Conservation (phyloP, 2,113 vertebrate species). For the Sinocyclocheilus maitianheensis region DNA sequence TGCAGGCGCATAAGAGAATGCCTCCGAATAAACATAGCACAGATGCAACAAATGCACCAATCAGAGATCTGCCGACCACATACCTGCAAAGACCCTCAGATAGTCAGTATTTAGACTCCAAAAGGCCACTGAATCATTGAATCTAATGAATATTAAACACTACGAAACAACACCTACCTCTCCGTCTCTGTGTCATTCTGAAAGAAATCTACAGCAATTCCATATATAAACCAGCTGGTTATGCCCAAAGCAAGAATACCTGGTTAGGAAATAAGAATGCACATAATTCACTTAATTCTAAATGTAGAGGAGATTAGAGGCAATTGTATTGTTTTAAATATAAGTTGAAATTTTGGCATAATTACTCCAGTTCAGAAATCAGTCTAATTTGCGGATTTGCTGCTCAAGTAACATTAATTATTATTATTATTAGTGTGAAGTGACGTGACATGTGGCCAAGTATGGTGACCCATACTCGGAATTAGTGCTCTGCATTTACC, state of each 20-base stretch:
- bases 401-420: too few relatives aligned
- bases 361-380: background rate
- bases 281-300: background rate
- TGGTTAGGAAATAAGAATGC: constrained; percentile 53
- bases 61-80: constrained; percentile 89
- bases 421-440: too few relatives aligned
- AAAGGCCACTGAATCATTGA: background rate
- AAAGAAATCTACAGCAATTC: constrained; percentile 64
- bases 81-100: constrained; percentile 67
- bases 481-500: too few relatives aligned
- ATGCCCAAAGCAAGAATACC: constrained; percentile 82
- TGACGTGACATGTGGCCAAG: too few relatives aligned
- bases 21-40: constrained; percentile 83
- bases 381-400: background rate
- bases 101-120: background rate
- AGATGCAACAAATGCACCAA: constrained; percentile 85
- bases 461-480: too few relatives aligned
- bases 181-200: fast-evolving
- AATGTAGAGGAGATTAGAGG: background rate
- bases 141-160: background rate
- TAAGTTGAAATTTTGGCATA: background rate
- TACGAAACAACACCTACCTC: background rate
- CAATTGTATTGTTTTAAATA: background rate
- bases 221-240: constrained; percentile 86
- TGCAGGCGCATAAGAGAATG: constrained; percentile 80